Base-by-base conservation (phyloP, 2,113 vertebrate species). In the Pachyramphus minor region DNA sequence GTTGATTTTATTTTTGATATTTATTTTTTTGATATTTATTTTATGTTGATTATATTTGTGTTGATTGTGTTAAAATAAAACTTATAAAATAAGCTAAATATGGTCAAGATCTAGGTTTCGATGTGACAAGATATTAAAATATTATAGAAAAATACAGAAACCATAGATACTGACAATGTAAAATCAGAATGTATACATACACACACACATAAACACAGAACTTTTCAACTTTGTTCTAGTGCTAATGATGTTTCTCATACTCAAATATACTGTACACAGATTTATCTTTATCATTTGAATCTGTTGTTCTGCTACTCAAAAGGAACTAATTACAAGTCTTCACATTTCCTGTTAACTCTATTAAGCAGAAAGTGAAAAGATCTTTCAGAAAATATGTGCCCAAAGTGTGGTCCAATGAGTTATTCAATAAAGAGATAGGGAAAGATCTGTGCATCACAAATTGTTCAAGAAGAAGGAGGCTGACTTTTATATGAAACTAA, bases 261-360 rank as follows among this genome's bases (percentile, higher is more conserved):
- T 71, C 2, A 3, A 59, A 45, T 53, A 50, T 17, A 13, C 8
- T 72, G 67, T 25, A 17, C 4, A 41, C 0, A 10, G 3, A 2
- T 24, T 69, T 47, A 39, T 35, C 12, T 60, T 27, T 41, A n/a
- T 35, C 3, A n/a, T 42, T 33, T 63, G 41, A 47, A 41, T n/a
- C 13, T 41, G 6, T 35, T 41, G 16, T 56, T 20, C n/a, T 71
- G 15, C 15, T 63, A 33, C 4, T 87, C 20, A 50, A 8, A 45
- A 74, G 14, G 15, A 63, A 39, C 30, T 31, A 72, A 58, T 47
- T 25, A n/a, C 25, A 87, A 35, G 64, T 8, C 39, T 66, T 44
- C 25, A 11, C 19, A 33, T 69, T 81, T 84, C 13, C 12, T 42
- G 20, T 39, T 35, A 64, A 50, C 7, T 69, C 35, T 23, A 74